Percentiles rank a stretch among this genome's conserved stretches.
Evolutionary conservation across 2,113 vertebrate species (phyloP).

Genomic region (Sylvilagus bachmani): DNA sequence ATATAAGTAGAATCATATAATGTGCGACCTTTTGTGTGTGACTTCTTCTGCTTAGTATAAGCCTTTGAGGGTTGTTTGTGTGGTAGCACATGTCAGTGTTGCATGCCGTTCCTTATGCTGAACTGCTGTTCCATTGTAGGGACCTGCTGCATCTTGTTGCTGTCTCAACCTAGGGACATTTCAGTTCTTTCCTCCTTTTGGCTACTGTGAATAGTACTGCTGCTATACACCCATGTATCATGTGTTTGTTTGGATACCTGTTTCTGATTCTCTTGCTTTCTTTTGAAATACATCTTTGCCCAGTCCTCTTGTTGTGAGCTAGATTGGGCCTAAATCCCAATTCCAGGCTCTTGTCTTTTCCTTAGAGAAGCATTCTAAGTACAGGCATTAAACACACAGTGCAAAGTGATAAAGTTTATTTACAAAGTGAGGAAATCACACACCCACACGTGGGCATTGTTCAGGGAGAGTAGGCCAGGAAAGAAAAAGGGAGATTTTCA

Average conservation of each 20-base stretch:
- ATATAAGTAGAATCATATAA: neutral
- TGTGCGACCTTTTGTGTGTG: neutral
- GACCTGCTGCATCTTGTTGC: neutral
- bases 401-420: too few species aligned
- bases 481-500: too few species aligned
- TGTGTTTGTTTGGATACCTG: neutral
- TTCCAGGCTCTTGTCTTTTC: too few species aligned
- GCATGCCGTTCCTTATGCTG: neutral
- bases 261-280: neutral
- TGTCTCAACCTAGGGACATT: neutral
- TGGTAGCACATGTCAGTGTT: too few species aligned
- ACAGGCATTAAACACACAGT: too few species aligned
- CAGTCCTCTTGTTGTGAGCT: too few species aligned
- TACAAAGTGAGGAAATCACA: too few species aligned
- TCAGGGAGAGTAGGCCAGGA: too few species aligned
- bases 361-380: too few species aligned
- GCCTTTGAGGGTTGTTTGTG: neutral
- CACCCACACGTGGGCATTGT: too few species aligned
- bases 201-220: neutral
- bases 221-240: neutral
- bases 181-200: neutral
- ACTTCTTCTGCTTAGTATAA: neutral
- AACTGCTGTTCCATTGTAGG: neutral
- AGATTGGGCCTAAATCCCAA: too few species aligned
- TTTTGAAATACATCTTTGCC: neutral